Conservation (phyloP, 2,888 invertebrate species). For the Chironomus riparius region DNA sequence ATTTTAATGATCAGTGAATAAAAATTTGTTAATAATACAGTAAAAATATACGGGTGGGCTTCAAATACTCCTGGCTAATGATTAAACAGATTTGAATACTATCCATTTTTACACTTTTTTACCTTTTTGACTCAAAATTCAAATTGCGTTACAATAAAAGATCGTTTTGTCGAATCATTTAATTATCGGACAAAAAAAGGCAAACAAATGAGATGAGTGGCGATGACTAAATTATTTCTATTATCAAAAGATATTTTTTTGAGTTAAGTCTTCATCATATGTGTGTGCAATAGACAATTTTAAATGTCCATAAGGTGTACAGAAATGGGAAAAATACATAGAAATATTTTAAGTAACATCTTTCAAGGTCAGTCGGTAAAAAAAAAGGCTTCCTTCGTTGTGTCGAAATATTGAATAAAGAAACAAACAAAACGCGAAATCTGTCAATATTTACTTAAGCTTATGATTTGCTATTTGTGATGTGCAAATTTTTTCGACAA, state of each 20-base stretch:
- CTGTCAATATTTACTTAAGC: background rate
- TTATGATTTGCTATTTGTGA: background rate
- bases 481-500: background rate
- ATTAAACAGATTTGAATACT: background rate
- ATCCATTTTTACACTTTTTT: no score
- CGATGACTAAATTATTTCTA: background rate
- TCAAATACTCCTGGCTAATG: background rate
- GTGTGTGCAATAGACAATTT: no score
- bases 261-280: no score
- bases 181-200: background rate
- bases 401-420: background rate
- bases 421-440: background rate
- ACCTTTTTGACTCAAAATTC: no score
- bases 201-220: background rate
- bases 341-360: background rate
- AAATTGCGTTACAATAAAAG: background rate
- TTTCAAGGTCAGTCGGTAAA: background rate
- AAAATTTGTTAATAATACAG: background rate
- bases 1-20: background rate
- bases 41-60: background rate
- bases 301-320: no score
- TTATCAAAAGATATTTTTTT: background rate
- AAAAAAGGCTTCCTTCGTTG: background rate
- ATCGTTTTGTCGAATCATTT: background rate
- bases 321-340: no score